These are phyloP conservation scores for Hapalemur alaotrensis DNA, from an alignment of 2,797 vertebrate species.

Conservation along the genomic window DNA sequence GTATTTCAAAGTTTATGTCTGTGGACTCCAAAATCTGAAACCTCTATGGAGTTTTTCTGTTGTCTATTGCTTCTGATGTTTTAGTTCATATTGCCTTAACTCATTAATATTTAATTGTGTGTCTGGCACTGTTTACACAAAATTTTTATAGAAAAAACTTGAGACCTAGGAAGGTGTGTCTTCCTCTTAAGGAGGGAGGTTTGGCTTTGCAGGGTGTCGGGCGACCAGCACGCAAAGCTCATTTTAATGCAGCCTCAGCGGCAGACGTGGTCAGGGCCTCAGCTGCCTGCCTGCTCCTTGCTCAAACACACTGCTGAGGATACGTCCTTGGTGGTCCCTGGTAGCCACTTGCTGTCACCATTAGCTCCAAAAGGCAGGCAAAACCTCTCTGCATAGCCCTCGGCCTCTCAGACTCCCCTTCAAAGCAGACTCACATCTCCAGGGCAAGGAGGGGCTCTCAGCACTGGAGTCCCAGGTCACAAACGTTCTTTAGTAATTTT, in stretches of 20 bases:
- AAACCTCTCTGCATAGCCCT: not conserved
- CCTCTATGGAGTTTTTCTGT: not conserved
- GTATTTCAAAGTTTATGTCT: not conserved
- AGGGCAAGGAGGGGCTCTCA: not conserved
- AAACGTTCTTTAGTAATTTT: not conserved
- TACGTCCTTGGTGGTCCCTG: not conserved
- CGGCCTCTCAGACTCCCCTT: not conserved
- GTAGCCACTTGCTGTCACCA: not conserved
- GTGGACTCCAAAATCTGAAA: not conserved
- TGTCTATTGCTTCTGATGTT: not conserved
- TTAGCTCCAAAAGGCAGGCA: not conserved
- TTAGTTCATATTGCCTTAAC: not conserved
- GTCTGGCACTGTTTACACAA: not conserved
- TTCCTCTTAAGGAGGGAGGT: not conserved
- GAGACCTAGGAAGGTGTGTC: too few species aligned
- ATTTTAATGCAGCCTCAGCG: not conserved
- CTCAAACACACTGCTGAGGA: not conserved
- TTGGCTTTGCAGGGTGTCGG: not conserved
- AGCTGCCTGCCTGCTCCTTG: not conserved
- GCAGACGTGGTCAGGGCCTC: not conserved
- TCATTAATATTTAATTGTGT: not conserved
- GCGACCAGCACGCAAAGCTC: too few species aligned
- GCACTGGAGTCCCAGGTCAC: not conserved
- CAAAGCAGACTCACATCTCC: not conserved
- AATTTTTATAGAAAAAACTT: not conserved